A percentile compares a stretch with the other conserved stretches of the same genome.
phyloP scores from a whole-genome alignment of 1,140 invertebrate genomes.

The Eufriesea mexicana region DNA sequence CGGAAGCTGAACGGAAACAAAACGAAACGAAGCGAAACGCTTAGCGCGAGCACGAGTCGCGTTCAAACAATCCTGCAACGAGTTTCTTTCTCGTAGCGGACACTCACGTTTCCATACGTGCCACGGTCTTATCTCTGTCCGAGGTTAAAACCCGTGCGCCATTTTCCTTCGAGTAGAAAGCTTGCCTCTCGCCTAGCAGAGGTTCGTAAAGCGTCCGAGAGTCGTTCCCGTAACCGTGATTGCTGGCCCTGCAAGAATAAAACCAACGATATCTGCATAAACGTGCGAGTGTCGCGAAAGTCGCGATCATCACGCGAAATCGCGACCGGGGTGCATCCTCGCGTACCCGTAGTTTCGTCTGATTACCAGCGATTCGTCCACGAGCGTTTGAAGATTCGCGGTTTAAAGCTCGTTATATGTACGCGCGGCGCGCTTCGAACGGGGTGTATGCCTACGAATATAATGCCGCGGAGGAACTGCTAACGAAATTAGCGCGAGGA shows the following conservation, averaged over 20 bases:
- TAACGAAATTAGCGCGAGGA: slow-evolving; percentile 43
- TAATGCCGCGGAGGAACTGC: slow-evolving; percentile 18
- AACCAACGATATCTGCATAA: neutral
- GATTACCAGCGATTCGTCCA: slow-evolving; percentile 33
- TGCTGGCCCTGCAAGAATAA: neutral
- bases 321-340: too few relatives aligned
- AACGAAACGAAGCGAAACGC: slow-evolving; percentile 1
- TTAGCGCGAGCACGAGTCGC: neutral
- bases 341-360: neutral
- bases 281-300: neutral
- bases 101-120: slow-evolving; percentile 61
- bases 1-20: neutral
- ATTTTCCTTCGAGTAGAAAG: slow-evolving; percentile 76
- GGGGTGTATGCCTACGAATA: slow-evolving; percentile 9
- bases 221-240: slow-evolving; percentile 64
- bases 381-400: slow-evolving; percentile 36
- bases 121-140: slow-evolving; percentile 57
- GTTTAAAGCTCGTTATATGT: slow-evolving; percentile 35
- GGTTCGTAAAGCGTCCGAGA: slow-evolving; percentile 77
- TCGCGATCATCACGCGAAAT: neutral
- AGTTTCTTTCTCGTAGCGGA: neutral
- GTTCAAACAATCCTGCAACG: neutral
- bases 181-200: slow-evolving; percentile 76
- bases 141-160: slow-evolving; percentile 55
- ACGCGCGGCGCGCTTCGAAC: neutral